Conservation (phyloP, 2,888 invertebrate genomes). For the Emmelina monodactyla region DNA sequence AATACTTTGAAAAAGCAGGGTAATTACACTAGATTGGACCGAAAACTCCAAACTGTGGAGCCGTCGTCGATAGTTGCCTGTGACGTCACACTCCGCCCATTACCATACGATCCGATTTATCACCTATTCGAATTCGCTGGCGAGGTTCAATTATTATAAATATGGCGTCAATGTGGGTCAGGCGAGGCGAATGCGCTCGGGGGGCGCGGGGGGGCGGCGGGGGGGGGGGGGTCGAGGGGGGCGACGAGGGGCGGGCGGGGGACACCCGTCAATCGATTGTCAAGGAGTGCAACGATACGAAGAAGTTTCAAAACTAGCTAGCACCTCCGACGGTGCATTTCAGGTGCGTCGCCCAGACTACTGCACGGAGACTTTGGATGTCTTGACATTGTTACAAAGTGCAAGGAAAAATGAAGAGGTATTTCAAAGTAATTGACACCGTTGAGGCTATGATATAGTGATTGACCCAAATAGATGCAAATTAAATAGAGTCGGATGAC, state of each 20-base stretch:
- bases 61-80: background rate
- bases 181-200: constrained; percentile 14
- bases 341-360: background rate
- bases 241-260: constrained; percentile 18
- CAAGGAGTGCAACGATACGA: constrained; percentile 45
- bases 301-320: constrained; percentile 14
- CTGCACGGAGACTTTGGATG: too few relatives aligned
- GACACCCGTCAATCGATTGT: constrained; percentile 68
- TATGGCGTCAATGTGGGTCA: constrained; percentile 60
- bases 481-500: too few relatives aligned
- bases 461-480: too few relatives aligned
- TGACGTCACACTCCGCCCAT: background rate
- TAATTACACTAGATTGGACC: too few relatives aligned
- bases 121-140: constrained; percentile 17
- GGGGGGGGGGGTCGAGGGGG: constrained; percentile 20
- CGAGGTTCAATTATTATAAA: constrained; percentile 63
- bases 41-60: too few relatives aligned
- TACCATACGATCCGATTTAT: constrained; percentile 16
- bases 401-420: too few relatives aligned
- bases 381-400: too few relatives aligned
- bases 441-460: too few relatives aligned
- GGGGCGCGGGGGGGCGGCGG: constrained; percentile 13
- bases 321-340: background rate
- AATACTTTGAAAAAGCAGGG: too few relatives aligned
- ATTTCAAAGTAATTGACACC: too few relatives aligned